phyloP scores from a whole-genome alignment of 2,888 invertebrate genomes.

The Hypomecis punctinalis region DNA sequence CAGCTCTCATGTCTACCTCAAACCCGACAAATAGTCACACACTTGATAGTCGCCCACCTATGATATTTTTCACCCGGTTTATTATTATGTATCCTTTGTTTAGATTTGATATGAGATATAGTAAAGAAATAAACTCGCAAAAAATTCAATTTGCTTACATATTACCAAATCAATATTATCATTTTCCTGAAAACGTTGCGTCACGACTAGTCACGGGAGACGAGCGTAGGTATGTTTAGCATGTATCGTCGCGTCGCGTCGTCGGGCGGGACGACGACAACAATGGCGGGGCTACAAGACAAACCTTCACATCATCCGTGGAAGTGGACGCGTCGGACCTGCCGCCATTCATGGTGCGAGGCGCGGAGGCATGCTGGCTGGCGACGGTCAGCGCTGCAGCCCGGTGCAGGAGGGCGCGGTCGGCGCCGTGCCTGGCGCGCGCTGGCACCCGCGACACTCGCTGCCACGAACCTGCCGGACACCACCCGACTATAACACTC shows the following conservation, averaged over 20 bases:
- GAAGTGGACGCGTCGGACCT: constrained; percentile 79
- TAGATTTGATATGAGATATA: too few species aligned
- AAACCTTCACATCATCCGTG: constrained; percentile 77
- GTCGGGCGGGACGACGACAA: background rate
- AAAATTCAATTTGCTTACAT: too few species aligned
- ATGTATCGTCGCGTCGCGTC: background rate
- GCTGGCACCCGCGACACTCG: constrained; percentile 35
- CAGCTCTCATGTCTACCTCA: too few species aligned
- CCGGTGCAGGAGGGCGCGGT: constrained; percentile 17
- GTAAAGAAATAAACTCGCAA: too few species aligned
- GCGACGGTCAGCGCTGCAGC: background rate
- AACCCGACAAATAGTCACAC: too few species aligned
- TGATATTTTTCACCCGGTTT: too few species aligned
- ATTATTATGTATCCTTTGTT: too few species aligned
- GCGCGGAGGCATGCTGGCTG: constrained; percentile 1
- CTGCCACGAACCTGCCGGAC: background rate
- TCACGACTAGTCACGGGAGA: too few species aligned
- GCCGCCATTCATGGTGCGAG: constrained; percentile 58
- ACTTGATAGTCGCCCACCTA: too few species aligned
- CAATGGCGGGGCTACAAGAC: background rate
- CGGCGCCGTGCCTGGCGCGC: constrained; percentile 33
- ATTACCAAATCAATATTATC: too few species aligned
- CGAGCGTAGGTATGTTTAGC: too few species aligned
- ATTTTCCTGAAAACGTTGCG: too few species aligned
- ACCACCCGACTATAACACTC: background rate